Evolutionary conservation across 2,888 invertebrate species (phyloP), one percentile per base, ranked within the genome.

Genomic region (Lasioglossum malachurum): DNA sequence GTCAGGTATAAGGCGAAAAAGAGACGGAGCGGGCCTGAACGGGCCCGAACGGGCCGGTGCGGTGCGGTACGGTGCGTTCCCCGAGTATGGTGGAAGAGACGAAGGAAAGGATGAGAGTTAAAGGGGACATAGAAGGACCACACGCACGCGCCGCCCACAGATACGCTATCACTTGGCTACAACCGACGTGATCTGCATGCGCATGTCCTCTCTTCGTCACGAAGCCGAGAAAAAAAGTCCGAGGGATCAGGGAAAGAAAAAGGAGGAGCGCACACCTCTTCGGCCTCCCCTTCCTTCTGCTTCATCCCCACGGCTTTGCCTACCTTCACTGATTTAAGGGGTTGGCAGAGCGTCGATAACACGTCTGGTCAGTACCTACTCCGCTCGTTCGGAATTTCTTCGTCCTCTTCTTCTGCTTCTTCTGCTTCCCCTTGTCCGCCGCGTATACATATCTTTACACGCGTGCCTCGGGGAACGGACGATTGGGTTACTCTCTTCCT

Each of bases 71-170:
- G 76, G 73, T 73, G 80, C 57, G 57, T n/a, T 57, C 83, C 84
- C 67, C 72, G 79, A 79, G 82, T 79, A 78, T 83, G 87, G 83
- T 79, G 82, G 87, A 87, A 75, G 88, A 78, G 79, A 82, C 72
- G 87, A 75, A 85, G 89, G 92, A 86, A 75, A 85, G 84, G 88
- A 84, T 83, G 82, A 72, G 79, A 86, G 78, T 86, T 84, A 75
- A 84, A 86, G 92, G 92, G 93, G 94, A 94, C 93, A 94, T 92
- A 91, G 91, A 89, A 87, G 93, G 95, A 95, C 95, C 95, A 95
- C 95, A 95, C 95, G 94, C 95, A 94, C 94, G 94, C 93, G 93
- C 94, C 95, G 95, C 95, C 95, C 95, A 95, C 95, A 95, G 95
- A 95, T 95, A 95, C 93, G 93, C 93, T 95, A 95, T 95, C 95